Evolutionary conservation across 2,888 invertebrate species (phyloP).

Genomic region (Sialis fuliginosa): DNA sequence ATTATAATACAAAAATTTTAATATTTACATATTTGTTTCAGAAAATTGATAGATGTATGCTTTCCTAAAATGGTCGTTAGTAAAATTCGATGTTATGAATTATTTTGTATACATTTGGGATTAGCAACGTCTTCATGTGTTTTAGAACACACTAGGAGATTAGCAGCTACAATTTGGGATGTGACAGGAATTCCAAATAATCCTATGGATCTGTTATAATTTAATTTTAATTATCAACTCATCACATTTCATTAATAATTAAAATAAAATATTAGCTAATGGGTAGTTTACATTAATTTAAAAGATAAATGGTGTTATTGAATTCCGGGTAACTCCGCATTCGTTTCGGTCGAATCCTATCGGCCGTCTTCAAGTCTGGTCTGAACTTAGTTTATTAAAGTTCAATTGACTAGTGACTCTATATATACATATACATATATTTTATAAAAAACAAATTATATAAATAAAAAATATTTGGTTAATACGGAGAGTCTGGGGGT

Average conservation of each 20-base stretch:
- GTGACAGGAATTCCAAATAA: slow-evolving; percentile 45
- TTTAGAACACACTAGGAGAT: slow-evolving; percentile 63
- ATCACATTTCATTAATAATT: slow-evolving; percentile 1
- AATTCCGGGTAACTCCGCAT: too few species aligned
- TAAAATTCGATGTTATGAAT: slow-evolving; percentile 56
- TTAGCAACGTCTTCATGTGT: slow-evolving; percentile 67
- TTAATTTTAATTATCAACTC: not conserved
- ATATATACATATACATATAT: too few species aligned
- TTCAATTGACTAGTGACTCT: too few species aligned
- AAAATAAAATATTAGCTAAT: not conserved
- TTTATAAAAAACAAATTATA: too few species aligned
- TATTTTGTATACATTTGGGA: slow-evolving; percentile 71
- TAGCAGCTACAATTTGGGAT: slow-evolving; percentile 67
- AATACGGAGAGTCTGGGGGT: too few species aligned
- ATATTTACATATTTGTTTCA: slow-evolving; percentile 18
- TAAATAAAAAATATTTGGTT: too few species aligned
- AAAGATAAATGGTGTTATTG: not conserved
- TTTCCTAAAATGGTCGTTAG: slow-evolving; percentile 43
- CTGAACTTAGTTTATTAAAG: too few species aligned
- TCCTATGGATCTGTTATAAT: slow-evolving; percentile 38
- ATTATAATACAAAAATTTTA: not conserved
- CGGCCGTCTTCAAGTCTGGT: too few species aligned
- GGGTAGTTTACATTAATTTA: not conserved
- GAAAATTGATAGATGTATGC: slow-evolving; percentile 41
- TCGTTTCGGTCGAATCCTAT: too few species aligned